These are phyloP conservation scores for Drosophila watanabei DNA, from an alignment of 1,140 invertebrate genomes.

Conservation along the genomic window DNA sequence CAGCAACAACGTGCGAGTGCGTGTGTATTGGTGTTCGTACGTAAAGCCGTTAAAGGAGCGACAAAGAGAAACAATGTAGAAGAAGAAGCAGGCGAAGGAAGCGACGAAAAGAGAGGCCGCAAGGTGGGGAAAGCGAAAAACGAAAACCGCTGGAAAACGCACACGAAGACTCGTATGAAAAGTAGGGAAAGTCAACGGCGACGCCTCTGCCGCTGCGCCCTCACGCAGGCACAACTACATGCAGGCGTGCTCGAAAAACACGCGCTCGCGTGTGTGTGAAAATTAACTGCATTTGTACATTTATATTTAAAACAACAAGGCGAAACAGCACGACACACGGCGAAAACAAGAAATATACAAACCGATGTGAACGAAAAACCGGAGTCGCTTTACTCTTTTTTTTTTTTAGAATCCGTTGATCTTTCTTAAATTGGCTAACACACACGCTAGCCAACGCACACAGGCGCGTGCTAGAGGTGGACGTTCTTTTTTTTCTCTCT, in stretches of 20 bases:
- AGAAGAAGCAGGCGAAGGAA: slow-evolving; percentile 24
- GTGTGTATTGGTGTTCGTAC: slow-evolving; percentile 33
- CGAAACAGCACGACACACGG: slow-evolving; percentile 4
- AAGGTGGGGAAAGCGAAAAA: slow-evolving; percentile 62
- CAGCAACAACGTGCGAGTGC: slow-evolving; percentile 70
- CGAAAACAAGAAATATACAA: slow-evolving; percentile 9
- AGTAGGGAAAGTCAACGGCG: slow-evolving; percentile 52
- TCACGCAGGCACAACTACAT: slow-evolving; percentile 19
- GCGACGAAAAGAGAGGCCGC: slow-evolving; percentile 28
- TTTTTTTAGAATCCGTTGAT: slow-evolving; percentile 14
- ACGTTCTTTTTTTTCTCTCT: slow-evolving; percentile 5
- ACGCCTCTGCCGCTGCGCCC: slow-evolving; percentile 31
- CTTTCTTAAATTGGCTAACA: slow-evolving; percentile 31
- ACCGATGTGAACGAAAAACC: background rate
- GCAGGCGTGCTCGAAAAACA: slow-evolving; percentile 29
- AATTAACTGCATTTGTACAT: slow-evolving; percentile 29
- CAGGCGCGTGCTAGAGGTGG: slow-evolving; percentile 4
- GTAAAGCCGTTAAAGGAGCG: slow-evolving; percentile 31
- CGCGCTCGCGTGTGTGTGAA: slow-evolving; percentile 35
- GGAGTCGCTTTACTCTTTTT: slow-evolving; percentile 3
- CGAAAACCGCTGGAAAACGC: slow-evolving; percentile 44
- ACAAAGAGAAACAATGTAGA: slow-evolving; percentile 36
- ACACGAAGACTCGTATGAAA: slow-evolving; percentile 65
- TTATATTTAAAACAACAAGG: slow-evolving; percentile 7
- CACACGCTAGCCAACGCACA: slow-evolving; percentile 20